Evolutionary conservation across 2,888 invertebrate species (phyloP).

Genomic region (Nesidiocoris tenuis): DNA sequence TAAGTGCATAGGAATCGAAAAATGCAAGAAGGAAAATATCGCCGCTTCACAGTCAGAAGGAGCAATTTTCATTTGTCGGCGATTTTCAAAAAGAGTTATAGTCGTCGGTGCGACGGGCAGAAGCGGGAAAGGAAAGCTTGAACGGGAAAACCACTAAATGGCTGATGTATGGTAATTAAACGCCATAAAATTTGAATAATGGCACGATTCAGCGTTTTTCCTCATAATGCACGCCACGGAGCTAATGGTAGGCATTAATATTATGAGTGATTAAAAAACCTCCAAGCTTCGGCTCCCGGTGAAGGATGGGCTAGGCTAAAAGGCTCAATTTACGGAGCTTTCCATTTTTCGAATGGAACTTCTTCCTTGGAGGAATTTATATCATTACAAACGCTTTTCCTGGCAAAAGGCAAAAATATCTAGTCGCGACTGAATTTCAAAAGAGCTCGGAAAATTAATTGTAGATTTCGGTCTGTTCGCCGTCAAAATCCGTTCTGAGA

Average conservation of each 20-base stretch:
- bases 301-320: not conserved
- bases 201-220: conserved; percentile 15
- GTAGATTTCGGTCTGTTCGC: no score
- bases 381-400: no score
- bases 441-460: no score
- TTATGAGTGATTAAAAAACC: conserved; percentile 22
- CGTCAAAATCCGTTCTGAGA: no score
- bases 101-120: not conserved
- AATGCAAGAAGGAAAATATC: no score
- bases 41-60: not conserved
- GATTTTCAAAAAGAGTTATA: not conserved
- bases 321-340: not conserved
- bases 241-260: conserved; percentile 22
- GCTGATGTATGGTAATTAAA: conserved; percentile 38
- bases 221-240: conserved; percentile 8
- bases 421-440: no score
- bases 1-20: no score
- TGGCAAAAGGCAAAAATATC: no score
- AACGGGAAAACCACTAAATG: conserved; percentile 23
- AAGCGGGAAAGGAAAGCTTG: not conserved
- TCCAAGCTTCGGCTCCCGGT: not conserved
- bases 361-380: no score
- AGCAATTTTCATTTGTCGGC: not conserved
- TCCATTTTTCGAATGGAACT: no score
- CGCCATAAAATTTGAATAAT: conserved; percentile 33